Evolutionary conservation across 2,113 vertebrate species (phyloP).

Genomic region (Rhinichthys klamathensis): DNA sequence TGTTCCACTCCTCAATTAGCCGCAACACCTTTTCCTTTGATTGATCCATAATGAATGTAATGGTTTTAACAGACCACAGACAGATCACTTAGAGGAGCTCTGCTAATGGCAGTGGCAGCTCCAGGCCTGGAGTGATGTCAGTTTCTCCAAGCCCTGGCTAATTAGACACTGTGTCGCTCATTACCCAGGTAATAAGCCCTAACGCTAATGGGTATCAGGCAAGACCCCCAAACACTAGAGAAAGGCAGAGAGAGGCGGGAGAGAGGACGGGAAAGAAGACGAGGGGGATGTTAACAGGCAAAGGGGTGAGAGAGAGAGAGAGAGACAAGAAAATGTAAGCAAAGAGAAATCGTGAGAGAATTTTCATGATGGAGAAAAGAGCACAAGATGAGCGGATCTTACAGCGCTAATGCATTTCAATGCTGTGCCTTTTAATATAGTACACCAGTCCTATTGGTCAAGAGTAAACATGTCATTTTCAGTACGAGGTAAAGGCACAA

Average conservation of each 20-base stretch:
- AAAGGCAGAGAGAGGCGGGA: slow-evolving; percentile 35
- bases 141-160: slow-evolving; percentile 94
- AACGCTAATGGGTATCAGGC: slow-evolving; percentile 90
- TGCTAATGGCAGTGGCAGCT: slow-evolving; percentile 83
- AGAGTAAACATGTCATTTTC: slow-evolving; percentile 47
- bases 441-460: slow-evolving; percentile 32
- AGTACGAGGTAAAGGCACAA: slow-evolving; percentile 40
- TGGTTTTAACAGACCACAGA: slow-evolving; percentile 94
- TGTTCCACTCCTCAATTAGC: slow-evolving; percentile 90
- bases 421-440: slow-evolving; percentile 41
- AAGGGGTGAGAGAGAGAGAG: slow-evolving; percentile 53
- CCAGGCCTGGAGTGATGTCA: slow-evolving; percentile 76
- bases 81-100: slow-evolving; percentile 95
- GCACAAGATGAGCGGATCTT: slow-evolving; percentile 30
- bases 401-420: slow-evolving; percentile 43
- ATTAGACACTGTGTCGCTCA: slow-evolving; percentile 94
- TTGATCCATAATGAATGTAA: slow-evolving; percentile 93
- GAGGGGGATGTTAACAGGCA: slow-evolving; percentile 30
- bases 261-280: slow-evolving; percentile 23
- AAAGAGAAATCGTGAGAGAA: slow-evolving; percentile 36
- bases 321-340: slow-evolving; percentile 43
- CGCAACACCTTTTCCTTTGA: slow-evolving; percentile 89
- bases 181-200: slow-evolving; percentile 87
- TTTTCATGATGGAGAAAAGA: slow-evolving; percentile 11
- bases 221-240: slow-evolving; percentile 76